phyloP scores from a whole-genome alignment of 2,113 vertebrate genomes.

The Lagenorhynchus albirostris region DNA sequence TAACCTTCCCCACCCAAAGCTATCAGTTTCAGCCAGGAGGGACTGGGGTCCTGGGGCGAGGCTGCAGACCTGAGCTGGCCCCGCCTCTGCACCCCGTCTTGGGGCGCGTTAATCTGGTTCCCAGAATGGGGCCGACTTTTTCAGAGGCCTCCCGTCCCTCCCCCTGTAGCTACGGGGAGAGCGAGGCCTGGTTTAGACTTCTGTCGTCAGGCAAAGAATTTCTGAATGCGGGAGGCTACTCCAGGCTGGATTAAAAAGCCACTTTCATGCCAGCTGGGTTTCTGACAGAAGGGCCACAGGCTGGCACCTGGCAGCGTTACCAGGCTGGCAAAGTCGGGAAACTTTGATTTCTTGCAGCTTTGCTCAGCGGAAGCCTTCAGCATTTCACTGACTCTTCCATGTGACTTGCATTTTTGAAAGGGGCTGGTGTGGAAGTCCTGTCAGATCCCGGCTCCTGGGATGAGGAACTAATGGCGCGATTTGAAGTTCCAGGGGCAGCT shows the following conservation, averaged over 20 bases:
- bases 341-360: constrained; percentile 15
- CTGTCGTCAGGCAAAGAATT: constrained; percentile 47
- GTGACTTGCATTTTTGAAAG: constrained; percentile 21
- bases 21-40: not conserved
- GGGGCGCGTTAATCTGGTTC: not conserved
- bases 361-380: not conserved
- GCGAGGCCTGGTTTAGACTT: not conserved
- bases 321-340: constrained; percentile 36
- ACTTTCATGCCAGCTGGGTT: constrained; percentile 75
- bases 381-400: not conserved
- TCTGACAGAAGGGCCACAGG: constrained; percentile 71
- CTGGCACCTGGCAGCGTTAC: constrained; percentile 60
- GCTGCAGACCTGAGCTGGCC: not conserved
- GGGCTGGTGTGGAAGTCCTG: not conserved
- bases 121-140: not conserved
- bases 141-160: accelerated
- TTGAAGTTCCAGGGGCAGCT: not conserved
- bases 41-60: not conserved
- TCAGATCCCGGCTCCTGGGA: too few relatives aligned
- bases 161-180: constrained; percentile 43
- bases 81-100: not conserved
- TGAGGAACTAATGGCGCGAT: accelerated
- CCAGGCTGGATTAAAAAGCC: constrained; percentile 70
- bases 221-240: constrained; percentile 64
- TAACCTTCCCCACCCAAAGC: not conserved